Evolutionary conservation across 2,797 vertebrate species (phyloP), one percentile per base, ranked within the genome.

Genomic region (Muscicapa striata): DNA sequence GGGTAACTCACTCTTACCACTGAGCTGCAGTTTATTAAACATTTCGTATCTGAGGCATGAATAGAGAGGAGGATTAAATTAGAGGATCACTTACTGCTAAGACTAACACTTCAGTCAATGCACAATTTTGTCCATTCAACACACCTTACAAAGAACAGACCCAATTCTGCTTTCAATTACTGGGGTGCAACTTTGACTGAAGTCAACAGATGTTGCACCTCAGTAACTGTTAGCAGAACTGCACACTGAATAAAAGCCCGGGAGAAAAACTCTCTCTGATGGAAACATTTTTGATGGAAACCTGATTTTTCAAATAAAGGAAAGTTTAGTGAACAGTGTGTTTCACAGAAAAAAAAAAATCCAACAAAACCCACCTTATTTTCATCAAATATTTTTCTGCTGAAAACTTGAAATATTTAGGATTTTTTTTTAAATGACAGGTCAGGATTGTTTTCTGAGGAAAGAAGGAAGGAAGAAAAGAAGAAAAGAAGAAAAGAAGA

Each of bases 111-210:
- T 88, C 89, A 93, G 87, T 87, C 82, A 93, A 32, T 81, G 74
- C 64, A 79, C 36, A 49, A 92, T 57, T 87, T 52, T 91, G 87
- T 91, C 89, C 94, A 49, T 84, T 94, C 91, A 93, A 82, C 83
- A 85, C 91, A 93, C 91, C 87, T 84, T 72, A 96, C 91, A 93
- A 92, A 95, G 70, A 96, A 73, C 95, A 95, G 94, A 91, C 73
- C 26, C 1, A 63, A 94, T 70, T 91, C 94, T 97, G 94, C 94
- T 97, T 97, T 59, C 92, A 96, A 96, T 97, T 96, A 96, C 95
- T 93, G 91, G 89, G 79, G 94, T 92, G 92, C 92, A 95, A 79
- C 85, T 96, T 86, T 22, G 76, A 95, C 93, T 94, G 94, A 96
- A 96, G 94, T 88, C 91, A 91, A 73, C 92, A 97, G 94, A 95